Evolutionary conservation across 2,113 vertebrate species (phyloP).

Genomic region (Semnornis frantzii): DNA sequence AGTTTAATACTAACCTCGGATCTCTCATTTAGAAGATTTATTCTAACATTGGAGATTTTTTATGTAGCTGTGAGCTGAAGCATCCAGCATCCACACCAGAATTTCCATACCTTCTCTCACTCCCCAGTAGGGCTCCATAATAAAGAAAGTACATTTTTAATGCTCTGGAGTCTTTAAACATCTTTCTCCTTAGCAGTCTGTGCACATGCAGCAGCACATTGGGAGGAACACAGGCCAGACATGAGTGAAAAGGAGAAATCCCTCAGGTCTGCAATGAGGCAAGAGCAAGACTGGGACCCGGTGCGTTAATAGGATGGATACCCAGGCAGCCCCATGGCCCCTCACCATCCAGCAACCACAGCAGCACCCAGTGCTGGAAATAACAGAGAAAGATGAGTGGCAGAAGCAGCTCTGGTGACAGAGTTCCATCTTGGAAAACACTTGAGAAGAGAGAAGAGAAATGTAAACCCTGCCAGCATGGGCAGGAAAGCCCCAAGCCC

Average conservation of each 20-base stretch:
- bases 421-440: background rate
- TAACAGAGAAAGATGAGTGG: background rate
- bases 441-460: background rate
- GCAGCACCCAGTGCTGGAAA: background rate
- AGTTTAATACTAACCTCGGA: background rate
- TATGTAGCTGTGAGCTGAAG: background rate
- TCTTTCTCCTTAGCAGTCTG: background rate
- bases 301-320: fast-evolving
- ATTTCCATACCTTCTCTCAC: background rate
- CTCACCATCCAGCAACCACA: background rate
- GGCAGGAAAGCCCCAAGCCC: background rate
- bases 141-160: background rate
- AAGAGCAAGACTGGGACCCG: background rate
- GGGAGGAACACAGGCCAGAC: background rate
- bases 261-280: background rate
- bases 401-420: background rate
- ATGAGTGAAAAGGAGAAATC: background rate
- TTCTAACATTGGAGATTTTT: background rate
- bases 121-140: background rate
- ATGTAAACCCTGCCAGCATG: fast-evolving
- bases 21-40: background rate
- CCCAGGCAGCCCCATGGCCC: fast-evolving
- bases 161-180: background rate
- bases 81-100: background rate
- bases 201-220: fast-evolving